Evolutionary conservation across 2,888 invertebrate species (phyloP), one percentile per base, ranked within the genome.

Genomic region (Brenthis ino): DNA sequence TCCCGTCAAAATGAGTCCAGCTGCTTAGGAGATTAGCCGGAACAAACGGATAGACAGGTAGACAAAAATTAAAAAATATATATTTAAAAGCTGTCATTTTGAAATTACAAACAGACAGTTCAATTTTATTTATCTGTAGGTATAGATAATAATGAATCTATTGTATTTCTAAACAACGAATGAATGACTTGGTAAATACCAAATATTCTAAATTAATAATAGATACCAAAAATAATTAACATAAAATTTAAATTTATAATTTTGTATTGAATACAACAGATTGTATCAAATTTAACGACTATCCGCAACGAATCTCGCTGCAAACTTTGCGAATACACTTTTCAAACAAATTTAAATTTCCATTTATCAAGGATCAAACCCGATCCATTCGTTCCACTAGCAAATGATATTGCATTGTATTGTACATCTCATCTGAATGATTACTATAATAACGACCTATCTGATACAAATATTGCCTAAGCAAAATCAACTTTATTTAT

Each of bases 351-450:
- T 87, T 86, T 83, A 84, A 86, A 88, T 86, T 84, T 83, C 79
- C 82, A 87, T 89, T 87, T 85, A 85, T 87, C 85, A 84, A 79
- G 82, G 78, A 85, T 83, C 82, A 85, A 87, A 88, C 86, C 81
- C 80, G 86, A 85, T 85, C 73, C 77, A 80, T 88, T 87, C 81
- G 85, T 77, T 82, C 78, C 86, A 81, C 85, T 79, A 78, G 80
- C 86, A 82, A 86, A 87, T 86, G 85, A 85, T 85, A 86, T 85
- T 80, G 83, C 83, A 86, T 87, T 87, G 86, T 85, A 80, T 80
- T 82, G 79, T 78, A 78, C 82, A 78, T 79, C 80, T 81, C 83
- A 83, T 84, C 82, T 83, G 81, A 76, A 75, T 74, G 37, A 54
- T 51, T 37, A 14, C 60, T 16, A 24, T 24, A 47, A 69, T 58